Evolutionary conservation across 92 coral and sea anemone species (phyloP).

Genomic region (Hydrozoanthus gracilis): DNA sequence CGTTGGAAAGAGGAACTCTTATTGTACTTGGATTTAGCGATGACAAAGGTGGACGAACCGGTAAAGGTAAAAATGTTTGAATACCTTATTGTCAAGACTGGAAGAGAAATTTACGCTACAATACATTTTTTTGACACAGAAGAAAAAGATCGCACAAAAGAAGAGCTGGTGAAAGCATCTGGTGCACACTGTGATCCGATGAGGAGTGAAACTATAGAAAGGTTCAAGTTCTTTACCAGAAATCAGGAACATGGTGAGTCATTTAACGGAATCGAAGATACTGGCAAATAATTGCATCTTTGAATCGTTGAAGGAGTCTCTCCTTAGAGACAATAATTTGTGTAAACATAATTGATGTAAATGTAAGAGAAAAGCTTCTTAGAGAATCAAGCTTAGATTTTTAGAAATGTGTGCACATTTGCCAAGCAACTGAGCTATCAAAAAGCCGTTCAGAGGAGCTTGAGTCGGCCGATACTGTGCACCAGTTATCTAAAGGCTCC

Average conservation of each 20-base stretch:
- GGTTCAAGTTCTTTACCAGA: conserved; percentile 61
- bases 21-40: conserved; percentile 12
- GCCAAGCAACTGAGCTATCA: not conserved
- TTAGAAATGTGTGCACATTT: conserved; percentile 9
- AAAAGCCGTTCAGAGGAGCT: conserved; percentile 5
- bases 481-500: not conserved
- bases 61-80: conserved; percentile 10
- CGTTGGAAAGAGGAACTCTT: conserved; percentile 9
- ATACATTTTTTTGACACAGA: conserved; percentile 13
- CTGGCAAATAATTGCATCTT: conserved; percentile 58
- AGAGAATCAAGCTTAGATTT: conserved; percentile 8
- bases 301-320: conserved; percentile 44
- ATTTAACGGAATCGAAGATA: conserved; percentile 57
- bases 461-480: not conserved
- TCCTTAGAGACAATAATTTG: conserved; percentile 60
- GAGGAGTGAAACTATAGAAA: conserved; percentile 63
- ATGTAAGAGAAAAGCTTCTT: conserved; percentile 12
- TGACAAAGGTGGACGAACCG: not conserved
- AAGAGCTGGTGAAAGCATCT: conserved; percentile 49
- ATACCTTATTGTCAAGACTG: conserved; percentile 18
- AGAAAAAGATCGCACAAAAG: conserved; percentile 19
- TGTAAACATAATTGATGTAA: conserved; percentile 47
- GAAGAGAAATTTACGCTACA: conserved; percentile 28
- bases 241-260: conserved; percentile 59
- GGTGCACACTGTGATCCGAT: conserved; percentile 66